Conservation (phyloP, 2,888 invertebrate genomes). For the Zele albiditarsus region DNA sequence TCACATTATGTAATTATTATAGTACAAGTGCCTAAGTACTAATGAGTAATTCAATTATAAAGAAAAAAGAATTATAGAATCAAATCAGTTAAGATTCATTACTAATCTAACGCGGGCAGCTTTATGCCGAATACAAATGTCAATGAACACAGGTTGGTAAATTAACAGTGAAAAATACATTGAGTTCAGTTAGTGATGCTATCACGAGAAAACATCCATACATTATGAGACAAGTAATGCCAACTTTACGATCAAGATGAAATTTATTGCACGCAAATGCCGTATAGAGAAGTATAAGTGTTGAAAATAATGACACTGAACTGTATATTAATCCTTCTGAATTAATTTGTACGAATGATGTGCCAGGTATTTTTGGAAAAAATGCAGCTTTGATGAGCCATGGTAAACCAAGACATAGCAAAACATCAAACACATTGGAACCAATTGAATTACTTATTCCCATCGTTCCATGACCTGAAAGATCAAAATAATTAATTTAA, state of each 20-base stretch:
- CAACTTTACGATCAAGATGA: constrained; percentile 81
- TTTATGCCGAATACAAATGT: constrained; percentile 47
- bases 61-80: neutral
- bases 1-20: neutral
- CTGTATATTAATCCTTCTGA: constrained; percentile 86
- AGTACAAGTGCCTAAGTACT: neutral
- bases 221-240: constrained; percentile 79
- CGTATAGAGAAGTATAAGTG: constrained; percentile 81
- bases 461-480: constrained; percentile 83
- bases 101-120: neutral
- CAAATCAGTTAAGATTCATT: constrained; percentile 10
- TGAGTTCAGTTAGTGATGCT: constrained; percentile 84
- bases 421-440: constrained; percentile 87
- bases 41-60: neutral
- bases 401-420: constrained; percentile 84
- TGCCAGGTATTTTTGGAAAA: constrained; percentile 76
- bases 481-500: neutral
- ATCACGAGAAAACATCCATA: constrained; percentile 81
- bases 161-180: constrained; percentile 84
- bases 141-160: constrained; percentile 80
- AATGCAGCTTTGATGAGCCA: constrained; percentile 83
- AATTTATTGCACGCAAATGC: constrained; percentile 81
- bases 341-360: constrained; percentile 81
- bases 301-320: constrained; percentile 82
- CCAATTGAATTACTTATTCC: constrained; percentile 88